These are phyloP conservation scores for Bombycilla garrulus DNA, from an alignment of 2,113 vertebrate genomes.

Conservation along the genomic window DNA sequence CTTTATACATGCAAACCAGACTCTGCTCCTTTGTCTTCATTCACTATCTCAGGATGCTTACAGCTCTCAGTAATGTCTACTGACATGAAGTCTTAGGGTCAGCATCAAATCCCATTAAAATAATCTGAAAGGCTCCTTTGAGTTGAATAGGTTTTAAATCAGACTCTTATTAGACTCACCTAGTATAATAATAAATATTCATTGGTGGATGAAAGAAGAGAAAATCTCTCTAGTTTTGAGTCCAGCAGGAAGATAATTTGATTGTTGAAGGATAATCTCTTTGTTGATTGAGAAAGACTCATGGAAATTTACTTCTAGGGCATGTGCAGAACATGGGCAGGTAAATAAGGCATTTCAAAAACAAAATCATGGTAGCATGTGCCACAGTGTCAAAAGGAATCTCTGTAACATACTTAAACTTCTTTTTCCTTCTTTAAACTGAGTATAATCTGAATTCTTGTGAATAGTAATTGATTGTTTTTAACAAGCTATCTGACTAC, in stretches of 20 bases:
- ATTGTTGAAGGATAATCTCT: neutral
- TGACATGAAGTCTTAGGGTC: constrained; percentile 9
- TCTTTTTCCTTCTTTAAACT: neutral
- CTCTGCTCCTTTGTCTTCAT: neutral
- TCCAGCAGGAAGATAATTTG: neutral
- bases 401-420: neutral
- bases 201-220: neutral
- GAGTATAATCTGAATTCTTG: neutral
- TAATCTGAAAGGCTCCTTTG: constrained; percentile 3
- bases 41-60: neutral
- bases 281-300: neutral
- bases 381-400: neutral
- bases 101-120: constrained; percentile 32
- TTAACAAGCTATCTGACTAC: neutral
- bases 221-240: neutral
- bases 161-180: neutral
- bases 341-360: neutral
- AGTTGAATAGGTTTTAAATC: constrained; percentile 5
- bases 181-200: constrained; percentile 28
- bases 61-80: neutral
- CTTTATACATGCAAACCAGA: neutral
- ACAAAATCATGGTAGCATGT: neutral
- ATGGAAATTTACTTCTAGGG: neutral
- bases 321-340: neutral
- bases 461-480: neutral